phyloP scores from a whole-genome alignment of 2,113 vertebrate species.

The Rhabdornis inornatus region DNA sequence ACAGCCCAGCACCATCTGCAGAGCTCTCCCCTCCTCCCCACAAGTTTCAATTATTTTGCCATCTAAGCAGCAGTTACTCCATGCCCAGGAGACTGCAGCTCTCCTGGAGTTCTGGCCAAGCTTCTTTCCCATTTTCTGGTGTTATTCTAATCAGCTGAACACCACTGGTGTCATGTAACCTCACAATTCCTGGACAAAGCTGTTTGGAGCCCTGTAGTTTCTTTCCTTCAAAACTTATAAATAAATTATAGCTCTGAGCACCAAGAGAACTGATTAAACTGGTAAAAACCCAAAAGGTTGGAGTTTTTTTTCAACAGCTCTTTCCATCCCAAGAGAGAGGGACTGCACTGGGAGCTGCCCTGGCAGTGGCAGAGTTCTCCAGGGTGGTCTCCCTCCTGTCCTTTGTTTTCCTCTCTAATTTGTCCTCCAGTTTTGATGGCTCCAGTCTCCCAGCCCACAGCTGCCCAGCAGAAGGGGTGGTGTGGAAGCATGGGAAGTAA shows the following conservation, averaged over 20 bases:
- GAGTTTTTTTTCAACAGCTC: not conserved
- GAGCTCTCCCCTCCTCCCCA: not conserved
- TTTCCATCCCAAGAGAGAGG: not conserved
- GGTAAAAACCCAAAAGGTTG: not conserved
- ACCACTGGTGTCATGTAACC: not conserved
- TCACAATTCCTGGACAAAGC: not conserved
- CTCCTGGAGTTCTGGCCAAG: not conserved
- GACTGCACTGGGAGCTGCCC: not conserved
- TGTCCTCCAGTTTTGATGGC: not conserved
- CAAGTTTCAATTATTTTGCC: not conserved
- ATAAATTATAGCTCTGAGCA: not conserved
- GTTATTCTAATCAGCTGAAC: not conserved
- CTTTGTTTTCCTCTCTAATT: not conserved
- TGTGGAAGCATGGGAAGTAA: fast-evolving
- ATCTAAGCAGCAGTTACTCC: not conserved
- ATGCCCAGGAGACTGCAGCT: not conserved
- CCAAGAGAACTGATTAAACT: not conserved
- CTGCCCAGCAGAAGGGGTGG: not conserved
- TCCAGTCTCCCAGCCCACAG: not conserved
- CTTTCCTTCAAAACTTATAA: not conserved
- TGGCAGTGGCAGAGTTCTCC: not conserved
- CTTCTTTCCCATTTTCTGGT: not conserved
- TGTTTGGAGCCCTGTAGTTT: not conserved
- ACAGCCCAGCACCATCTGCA: constrained; percentile 31
- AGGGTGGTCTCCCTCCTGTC: not conserved